phyloP scores from a whole-genome alignment of 2,888 invertebrate genomes.

The Meteorus cinctellus region DNA sequence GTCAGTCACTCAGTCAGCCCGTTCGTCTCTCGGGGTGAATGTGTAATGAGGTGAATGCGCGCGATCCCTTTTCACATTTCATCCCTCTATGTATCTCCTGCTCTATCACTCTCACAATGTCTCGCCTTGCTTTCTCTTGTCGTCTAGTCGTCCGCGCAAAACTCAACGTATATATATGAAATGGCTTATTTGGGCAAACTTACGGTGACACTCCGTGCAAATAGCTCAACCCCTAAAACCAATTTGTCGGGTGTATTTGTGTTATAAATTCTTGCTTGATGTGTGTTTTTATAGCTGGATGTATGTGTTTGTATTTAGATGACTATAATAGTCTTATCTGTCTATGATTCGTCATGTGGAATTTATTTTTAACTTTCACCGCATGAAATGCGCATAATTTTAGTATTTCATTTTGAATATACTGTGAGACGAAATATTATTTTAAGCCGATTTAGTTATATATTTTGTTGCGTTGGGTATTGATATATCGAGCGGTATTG shows the following conservation, averaged over 20 bases:
- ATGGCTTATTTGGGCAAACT: constrained; percentile 60
- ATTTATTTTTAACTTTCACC: constrained; percentile 11
- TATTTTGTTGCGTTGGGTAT: neutral
- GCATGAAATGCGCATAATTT: constrained; percentile 19
- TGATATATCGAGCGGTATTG: neutral
- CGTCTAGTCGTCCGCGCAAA: neutral
- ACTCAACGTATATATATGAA: constrained; percentile 48
- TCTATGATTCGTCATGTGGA: constrained; percentile 31
- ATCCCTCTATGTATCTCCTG: constrained; percentile 46
- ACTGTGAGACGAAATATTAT: constrained; percentile 14
- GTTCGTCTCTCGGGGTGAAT: constrained; percentile 64
- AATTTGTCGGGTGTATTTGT: constrained; percentile 17
- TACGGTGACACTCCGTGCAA: constrained; percentile 61
- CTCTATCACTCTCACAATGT: constrained; percentile 11
- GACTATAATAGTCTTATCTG: constrained; percentile 24
- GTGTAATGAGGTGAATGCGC: constrained; percentile 64
- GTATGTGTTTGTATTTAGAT: neutral
- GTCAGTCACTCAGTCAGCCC: constrained; percentile 64
- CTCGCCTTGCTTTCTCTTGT: constrained; percentile 28
- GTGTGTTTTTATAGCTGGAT: neutral
- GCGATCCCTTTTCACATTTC: constrained; percentile 57
- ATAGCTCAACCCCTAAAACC: constrained; percentile 48
- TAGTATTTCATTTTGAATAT: neutral
- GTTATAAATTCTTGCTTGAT: neutral
- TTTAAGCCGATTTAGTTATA: constrained; percentile 48